Evolutionary conservation across 2,888 invertebrate genomes (phyloP).

Genomic region (Isotomurus palustris): DNA sequence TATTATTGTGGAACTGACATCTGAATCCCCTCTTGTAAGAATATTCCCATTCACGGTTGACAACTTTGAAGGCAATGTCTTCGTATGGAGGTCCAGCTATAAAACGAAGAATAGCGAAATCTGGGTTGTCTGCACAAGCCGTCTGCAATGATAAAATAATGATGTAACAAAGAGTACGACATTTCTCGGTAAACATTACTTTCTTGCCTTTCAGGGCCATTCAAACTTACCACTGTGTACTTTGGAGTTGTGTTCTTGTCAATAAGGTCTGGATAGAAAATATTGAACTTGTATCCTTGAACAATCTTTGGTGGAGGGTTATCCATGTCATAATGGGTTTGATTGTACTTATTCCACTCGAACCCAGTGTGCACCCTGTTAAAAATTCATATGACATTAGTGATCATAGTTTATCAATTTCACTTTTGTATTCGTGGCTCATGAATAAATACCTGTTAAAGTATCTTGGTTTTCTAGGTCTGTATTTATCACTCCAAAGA

Average conservation of each 20-base stretch:
- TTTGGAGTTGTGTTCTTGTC: constrained; percentile 88
- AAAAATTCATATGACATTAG: constrained; percentile 17
- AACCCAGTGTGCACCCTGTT: constrained; percentile 89
- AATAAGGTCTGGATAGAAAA: constrained; percentile 98
- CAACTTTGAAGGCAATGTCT: constrained; percentile 97
- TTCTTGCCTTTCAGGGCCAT: too few species aligned
- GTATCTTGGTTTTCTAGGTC: constrained; percentile 94
- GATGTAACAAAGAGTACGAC: not conserved
- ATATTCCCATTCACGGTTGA: constrained; percentile 99
- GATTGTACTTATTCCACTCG: constrained; percentile 99
- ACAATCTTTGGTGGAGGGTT: constrained; percentile 99
- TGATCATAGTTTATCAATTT: not conserved
- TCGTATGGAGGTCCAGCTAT: constrained; percentile 99
- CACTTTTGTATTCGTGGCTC: not conserved
- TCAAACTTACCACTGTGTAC: constrained; percentile 79
- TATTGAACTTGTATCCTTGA: constrained; percentile 99
- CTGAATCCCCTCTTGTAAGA: constrained; percentile 96
- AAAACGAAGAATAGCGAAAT: constrained; percentile 91
- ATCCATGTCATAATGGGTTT: constrained; percentile 99
- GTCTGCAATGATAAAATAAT: constrained; percentile 58
- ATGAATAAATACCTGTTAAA: constrained; percentile 73
- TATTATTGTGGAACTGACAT: constrained; percentile 99
- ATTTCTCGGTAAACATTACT: not conserved
- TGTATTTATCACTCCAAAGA: constrained; percentile 96
- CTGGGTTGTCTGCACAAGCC: constrained; percentile 82